These are phyloP conservation scores for Stenolophus ochropezus DNA, from an alignment of 2,888 invertebrate genomes.

Conservation along the genomic window DNA sequence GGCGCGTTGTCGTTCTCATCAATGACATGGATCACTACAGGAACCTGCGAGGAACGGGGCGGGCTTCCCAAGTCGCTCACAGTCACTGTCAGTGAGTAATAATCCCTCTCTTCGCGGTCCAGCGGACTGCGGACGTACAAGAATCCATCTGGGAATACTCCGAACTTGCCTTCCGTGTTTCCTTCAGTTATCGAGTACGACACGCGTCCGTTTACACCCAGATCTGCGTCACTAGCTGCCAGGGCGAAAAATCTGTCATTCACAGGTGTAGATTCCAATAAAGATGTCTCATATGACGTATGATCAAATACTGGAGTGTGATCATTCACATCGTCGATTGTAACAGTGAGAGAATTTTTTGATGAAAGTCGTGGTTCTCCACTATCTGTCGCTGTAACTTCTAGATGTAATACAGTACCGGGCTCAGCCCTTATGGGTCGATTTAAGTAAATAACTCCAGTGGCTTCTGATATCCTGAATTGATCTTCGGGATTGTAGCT, in stretches of 20 bases:
- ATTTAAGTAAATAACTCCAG: slow-evolving; percentile 92
- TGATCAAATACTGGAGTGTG: slow-evolving; percentile 96
- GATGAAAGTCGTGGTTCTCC: slow-evolving; percentile 85
- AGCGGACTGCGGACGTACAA: slow-evolving; percentile 90
- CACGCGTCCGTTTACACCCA: slow-evolving; percentile 86
- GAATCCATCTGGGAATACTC: slow-evolving; percentile 95
- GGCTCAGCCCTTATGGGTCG: slow-evolving; percentile 86
- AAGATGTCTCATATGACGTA: slow-evolving; percentile 93
- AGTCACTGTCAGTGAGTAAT: slow-evolving; percentile 90
- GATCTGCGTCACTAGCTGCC: slow-evolving; percentile 91
- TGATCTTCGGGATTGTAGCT: slow-evolving; percentile 86
- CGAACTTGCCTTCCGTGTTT: slow-evolving; percentile 90
- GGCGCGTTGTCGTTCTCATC: slow-evolving; percentile 98
- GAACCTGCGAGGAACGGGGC: slow-evolving; percentile 87
- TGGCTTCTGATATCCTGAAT: slow-evolving; percentile 89
- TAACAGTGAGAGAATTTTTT: slow-evolving; percentile 82
- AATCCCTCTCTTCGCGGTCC: slow-evolving; percentile 93
- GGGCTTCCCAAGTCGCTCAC: slow-evolving; percentile 89
- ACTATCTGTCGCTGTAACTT: slow-evolving; percentile 90
- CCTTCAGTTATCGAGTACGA: slow-evolving; percentile 90
- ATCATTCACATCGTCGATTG: slow-evolving; percentile 93
- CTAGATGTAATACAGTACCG: slow-evolving; percentile 81
- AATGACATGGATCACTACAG: slow-evolving; percentile 93
- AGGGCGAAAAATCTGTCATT: slow-evolving; percentile 94
- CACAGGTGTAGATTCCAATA: slow-evolving; percentile 92